Conservation (phyloP, 2,113 vertebrate species). For the Silurus asotus region DNA sequence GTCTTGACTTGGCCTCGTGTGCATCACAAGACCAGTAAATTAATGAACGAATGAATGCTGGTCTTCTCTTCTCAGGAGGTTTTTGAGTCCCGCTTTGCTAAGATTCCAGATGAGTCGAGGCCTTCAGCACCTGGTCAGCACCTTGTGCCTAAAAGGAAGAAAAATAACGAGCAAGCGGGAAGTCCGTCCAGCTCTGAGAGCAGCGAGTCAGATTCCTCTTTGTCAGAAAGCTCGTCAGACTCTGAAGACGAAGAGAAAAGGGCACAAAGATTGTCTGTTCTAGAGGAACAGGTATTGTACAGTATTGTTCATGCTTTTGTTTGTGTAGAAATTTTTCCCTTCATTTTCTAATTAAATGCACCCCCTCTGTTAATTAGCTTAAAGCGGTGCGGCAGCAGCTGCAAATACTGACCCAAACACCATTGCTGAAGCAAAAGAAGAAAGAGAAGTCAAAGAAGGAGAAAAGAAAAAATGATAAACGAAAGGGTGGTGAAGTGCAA, state of each 20-base stretch:
- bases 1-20: neutral
- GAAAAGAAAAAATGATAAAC: slow-evolving; percentile 64
- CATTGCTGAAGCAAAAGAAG: slow-evolving; percentile 74
- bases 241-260: slow-evolving; percentile 68
- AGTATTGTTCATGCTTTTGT: neutral
- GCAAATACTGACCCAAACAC: slow-evolving; percentile 73
- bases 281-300: slow-evolving; percentile 78
- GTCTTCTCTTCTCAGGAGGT: slow-evolving; percentile 75
- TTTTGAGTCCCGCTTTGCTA: slow-evolving; percentile 85
- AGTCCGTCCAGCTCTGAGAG: slow-evolving; percentile 63
- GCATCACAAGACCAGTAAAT: neutral
- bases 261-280: slow-evolving; percentile 65
- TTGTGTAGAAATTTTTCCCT: neutral
- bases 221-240: slow-evolving; percentile 69
- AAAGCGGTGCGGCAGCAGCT: slow-evolving; percentile 81
- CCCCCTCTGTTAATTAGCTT: slow-evolving; percentile 68
- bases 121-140: slow-evolving; percentile 32
- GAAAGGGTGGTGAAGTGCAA: slow-evolving; percentile 51
- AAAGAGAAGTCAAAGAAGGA: slow-evolving; percentile 74
- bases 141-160: slow-evolving; percentile 16
- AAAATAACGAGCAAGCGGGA: slow-evolving; percentile 40
- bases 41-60: neutral
- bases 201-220: slow-evolving; percentile 69
- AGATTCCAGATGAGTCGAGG: slow-evolving; percentile 76
- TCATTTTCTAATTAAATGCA: neutral